Percentiles rank a stretch among this genome's conserved stretches.
Evolutionary conservation across 2,113 vertebrate species (phyloP).

Genomic region (Rallus limicola): DNA sequence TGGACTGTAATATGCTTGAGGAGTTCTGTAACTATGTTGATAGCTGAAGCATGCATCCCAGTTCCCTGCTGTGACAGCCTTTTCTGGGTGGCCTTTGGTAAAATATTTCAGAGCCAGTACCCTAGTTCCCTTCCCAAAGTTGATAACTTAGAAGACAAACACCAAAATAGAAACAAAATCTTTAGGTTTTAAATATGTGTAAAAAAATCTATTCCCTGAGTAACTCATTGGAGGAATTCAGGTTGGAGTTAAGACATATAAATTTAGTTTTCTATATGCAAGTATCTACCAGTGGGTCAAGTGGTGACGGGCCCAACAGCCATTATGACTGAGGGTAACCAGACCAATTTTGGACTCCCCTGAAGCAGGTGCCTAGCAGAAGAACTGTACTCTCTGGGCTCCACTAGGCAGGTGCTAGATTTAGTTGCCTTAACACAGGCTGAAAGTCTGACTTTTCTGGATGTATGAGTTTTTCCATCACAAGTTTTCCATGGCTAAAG

Average conservation of each 20-base stretch:
- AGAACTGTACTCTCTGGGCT: background rate
- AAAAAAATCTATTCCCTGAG: background rate
- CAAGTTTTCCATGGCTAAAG: background rate
- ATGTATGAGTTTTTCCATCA: background rate
- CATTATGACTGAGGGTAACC: accelerated
- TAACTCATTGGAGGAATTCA: background rate
- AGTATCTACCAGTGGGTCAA: background rate
- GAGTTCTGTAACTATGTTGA: background rate
- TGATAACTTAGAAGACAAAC: background rate
- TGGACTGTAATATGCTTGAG: background rate
- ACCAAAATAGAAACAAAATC: background rate
- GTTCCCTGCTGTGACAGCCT: background rate
- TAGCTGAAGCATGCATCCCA: background rate
- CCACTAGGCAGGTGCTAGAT: accelerated
- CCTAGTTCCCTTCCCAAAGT: background rate
- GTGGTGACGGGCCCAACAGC: background rate
- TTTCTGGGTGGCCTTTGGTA: background rate
- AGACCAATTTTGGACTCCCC: background rate
- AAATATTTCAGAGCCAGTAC: background rate
- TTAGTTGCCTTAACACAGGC: background rate
- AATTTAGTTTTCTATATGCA: background rate
- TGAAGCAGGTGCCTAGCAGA: background rate
- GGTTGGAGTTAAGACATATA: background rate
- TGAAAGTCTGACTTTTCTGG: background rate
- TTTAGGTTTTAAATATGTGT: background rate